Evolutionary conservation across 2,113 vertebrate species (phyloP).

Genomic region (Limnothrissa miodon): DNA sequence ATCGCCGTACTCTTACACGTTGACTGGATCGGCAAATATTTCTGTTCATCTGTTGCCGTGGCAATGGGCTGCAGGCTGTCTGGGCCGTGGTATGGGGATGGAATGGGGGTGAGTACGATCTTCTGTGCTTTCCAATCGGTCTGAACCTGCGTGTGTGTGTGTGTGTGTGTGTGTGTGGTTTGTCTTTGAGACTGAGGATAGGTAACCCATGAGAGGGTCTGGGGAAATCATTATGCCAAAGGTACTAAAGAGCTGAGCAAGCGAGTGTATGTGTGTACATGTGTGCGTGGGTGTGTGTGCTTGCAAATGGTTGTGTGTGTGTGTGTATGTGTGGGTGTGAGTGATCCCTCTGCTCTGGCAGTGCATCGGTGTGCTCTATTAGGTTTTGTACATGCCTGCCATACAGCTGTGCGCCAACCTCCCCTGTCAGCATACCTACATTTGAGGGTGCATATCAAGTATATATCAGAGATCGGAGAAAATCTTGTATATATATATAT

Average conservation of each 20-base stretch:
- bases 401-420: not conserved
- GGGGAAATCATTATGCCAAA: not conserved
- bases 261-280: not conserved
- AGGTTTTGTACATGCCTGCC: not conserved
- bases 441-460: conserved; percentile 15
- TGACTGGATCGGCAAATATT: not conserved
- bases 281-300: too few species aligned
- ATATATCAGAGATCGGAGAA: not conserved
- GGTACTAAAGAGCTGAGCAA: not conserved
- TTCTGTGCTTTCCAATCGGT: not conserved
- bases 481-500: not conserved
- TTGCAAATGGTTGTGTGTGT: too few species aligned
- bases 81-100: conserved; percentile 49
- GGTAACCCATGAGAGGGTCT: not conserved
- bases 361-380: not conserved
- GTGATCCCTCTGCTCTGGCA: not conserved
- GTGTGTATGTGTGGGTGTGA: not conserved
- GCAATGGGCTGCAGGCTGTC: conserved; percentile 58
- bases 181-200: not conserved
- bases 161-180: not conserved
- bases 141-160: conserved; percentile 19
- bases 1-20: not conserved
- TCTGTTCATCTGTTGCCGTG: conserved; percentile 46
- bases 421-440: not conserved
- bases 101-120: conserved; percentile 47